Evolutionary conservation across 1,140 invertebrate genomes (phyloP).

Genomic region (Nasonia vitripennis): DNA sequence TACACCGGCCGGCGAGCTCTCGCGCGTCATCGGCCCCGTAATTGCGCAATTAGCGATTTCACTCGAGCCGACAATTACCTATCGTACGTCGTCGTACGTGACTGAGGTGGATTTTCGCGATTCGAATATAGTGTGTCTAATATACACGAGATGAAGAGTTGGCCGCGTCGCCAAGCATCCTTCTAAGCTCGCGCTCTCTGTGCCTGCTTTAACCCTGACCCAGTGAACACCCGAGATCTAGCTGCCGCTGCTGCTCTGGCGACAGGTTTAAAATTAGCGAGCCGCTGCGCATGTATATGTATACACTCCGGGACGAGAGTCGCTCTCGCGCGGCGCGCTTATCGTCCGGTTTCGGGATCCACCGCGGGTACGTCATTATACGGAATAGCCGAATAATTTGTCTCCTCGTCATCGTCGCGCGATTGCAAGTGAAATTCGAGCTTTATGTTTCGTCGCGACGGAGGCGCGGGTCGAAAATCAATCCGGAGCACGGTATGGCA

Average conservation of each 20-base stretch:
- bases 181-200: conserved; percentile 56
- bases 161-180: conserved; percentile 53
- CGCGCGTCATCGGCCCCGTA: neutral
- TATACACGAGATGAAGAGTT: neutral
- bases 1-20: neutral
- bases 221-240: conserved; percentile 25
- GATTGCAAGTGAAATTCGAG: neutral
- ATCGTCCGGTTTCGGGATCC: no score
- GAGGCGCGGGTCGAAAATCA: neutral
- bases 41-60: neutral
- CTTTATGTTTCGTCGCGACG: no score
- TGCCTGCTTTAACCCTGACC: conserved; percentile 58
- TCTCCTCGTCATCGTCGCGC: neutral
- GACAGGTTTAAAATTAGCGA: conserved; percentile 46
- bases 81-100: neutral
- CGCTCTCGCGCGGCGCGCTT: no score
- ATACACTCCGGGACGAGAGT: no score
- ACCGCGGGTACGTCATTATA: neutral
- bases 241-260: neutral
- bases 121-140: neutral
- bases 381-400: no score
- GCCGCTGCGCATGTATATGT: neutral
- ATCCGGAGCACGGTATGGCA: neutral
- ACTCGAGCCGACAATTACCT: conserved; percentile 2
- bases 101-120: neutral